Evolutionary conservation across 2,888 invertebrate species (phyloP), one percentile per base, ranked within the genome.

Genomic region (Cephus rjabovi): DNA sequence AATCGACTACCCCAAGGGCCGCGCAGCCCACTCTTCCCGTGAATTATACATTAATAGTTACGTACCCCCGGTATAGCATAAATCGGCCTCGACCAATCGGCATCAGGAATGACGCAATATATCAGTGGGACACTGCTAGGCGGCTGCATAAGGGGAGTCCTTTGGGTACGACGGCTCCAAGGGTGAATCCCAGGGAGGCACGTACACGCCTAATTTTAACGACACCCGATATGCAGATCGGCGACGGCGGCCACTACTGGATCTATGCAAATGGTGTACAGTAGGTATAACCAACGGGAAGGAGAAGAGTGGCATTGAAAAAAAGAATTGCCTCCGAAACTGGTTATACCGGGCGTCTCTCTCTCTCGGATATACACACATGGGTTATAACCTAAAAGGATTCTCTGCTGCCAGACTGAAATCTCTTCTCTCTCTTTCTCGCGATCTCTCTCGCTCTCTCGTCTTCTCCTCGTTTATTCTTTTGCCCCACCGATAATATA

Each of bases 151-250:
- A 56, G 56, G 56, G 56, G 56, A 56, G 56, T 56, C 56, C 23
- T 56, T 56, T 23, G 23, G 56, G 56, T 56, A 56, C 23, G 56
- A 56, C 56, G 56, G 56, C 56, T 56, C 56, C 23, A 23, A 56
- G 56, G 56, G 56, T 23, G 71, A 75, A 80, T 76, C 73, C 69
- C 75, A 81, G 83, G 83, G 86, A 31, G 31, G 31, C 71, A 34
- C 31, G 84, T 86, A 86, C 88, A 81, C 86, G 89, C 87, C 88
- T 88, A 90, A 91, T 90, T 91, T 87, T 87, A 90, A 89, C 89
- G 90, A 90, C 88, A 91, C 89, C 90, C 90, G 91, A 91, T 90
- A 91, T 89, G 90, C 89, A 90, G 90, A 90, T 90, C 88, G 84
- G 75, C 78, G 70, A 68, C 56, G 35, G 75, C 78, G 70, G 71